Conservation (phyloP, 2,797 vertebrate genomes). For the Typhlichthys eigenmanni region DNA sequence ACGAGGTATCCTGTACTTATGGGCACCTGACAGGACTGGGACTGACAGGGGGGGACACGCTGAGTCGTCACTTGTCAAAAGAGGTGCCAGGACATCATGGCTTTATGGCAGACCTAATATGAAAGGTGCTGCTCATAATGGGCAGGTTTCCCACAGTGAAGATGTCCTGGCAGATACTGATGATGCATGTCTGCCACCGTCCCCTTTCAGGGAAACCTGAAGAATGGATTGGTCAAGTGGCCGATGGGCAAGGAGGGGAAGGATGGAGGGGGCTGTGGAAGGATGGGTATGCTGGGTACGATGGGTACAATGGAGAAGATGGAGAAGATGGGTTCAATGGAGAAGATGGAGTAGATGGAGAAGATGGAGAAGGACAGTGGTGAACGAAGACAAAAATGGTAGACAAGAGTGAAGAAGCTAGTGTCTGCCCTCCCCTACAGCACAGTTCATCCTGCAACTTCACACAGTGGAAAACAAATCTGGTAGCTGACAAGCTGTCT, state of each 20-base stretch:
- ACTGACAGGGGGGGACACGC: slow-evolving; percentile 30
- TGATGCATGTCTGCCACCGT: slow-evolving; percentile 57
- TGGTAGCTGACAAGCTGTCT: slow-evolving; percentile 73
- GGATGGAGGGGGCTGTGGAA: too few relatives aligned
- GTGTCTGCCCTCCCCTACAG: slow-evolving; percentile 45
- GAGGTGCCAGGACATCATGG: slow-evolving; percentile 53
- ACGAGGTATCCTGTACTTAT: slow-evolving; percentile 48
- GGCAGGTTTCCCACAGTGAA: slow-evolving; percentile 51
- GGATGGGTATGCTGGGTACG: too few relatives aligned
- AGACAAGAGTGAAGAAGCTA: slow-evolving; percentile 29
- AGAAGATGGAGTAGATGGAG: too few relatives aligned
- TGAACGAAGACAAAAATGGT: slow-evolving; percentile 8
- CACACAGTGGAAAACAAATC: slow-evolving; percentile 45
- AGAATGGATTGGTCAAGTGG: slow-evolving; percentile 37
- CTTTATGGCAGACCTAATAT: slow-evolving; percentile 55
- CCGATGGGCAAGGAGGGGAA: slow-evolving; percentile 17
- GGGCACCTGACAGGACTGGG: slow-evolving; percentile 43
- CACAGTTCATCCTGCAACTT: slow-evolving; percentile 46
- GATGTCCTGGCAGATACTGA: slow-evolving; percentile 61
- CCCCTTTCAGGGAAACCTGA: slow-evolving; percentile 38
- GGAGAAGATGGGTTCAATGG: too few relatives aligned
- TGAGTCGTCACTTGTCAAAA: slow-evolving; percentile 63
- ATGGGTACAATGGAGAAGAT: too few relatives aligned
- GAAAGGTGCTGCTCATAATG: slow-evolving; percentile 52
- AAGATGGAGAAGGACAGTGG: slow-evolving; percentile 11